Conservation (phyloP, 2,888 invertebrate genomes). For the Meteorus cinctellus region DNA sequence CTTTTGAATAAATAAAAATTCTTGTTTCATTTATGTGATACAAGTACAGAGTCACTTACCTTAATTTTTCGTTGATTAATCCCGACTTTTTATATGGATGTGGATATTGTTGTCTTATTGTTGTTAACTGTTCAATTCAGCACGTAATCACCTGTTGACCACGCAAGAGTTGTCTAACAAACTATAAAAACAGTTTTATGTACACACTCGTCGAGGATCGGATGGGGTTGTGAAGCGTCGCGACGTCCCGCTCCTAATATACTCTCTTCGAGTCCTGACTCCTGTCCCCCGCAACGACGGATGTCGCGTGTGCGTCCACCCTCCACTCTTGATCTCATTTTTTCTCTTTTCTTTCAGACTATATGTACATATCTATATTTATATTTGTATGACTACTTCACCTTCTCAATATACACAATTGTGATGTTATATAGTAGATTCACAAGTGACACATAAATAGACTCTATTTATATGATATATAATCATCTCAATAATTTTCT, state of each 20-base stretch:
- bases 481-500: constrained; percentile 48
- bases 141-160: constrained; percentile 37
- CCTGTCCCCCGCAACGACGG: constrained; percentile 36
- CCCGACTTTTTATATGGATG: too few species aligned
- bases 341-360: constrained; percentile 27
- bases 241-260: constrained; percentile 68
- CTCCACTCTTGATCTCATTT: constrained; percentile 32
- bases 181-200: not conserved
- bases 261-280: constrained; percentile 51
- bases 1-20: too few species aligned
- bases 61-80: too few species aligned
- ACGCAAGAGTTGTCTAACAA: not conserved
- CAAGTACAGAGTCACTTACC: too few species aligned
- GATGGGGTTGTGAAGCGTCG: constrained; percentile 65
- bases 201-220: constrained; percentile 52
- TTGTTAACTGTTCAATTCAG: not conserved
- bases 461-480: constrained; percentile 43
- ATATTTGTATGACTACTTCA: constrained; percentile 23
- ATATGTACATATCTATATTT: constrained; percentile 6
- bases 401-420: constrained; percentile 40
- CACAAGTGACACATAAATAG: constrained; percentile 1
- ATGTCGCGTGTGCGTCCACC: constrained; percentile 53
- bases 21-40: too few species aligned
- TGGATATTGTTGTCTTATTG: not conserved
- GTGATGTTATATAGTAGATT: constrained; percentile 40